Evolutionary conservation across 2,888 invertebrate species (phyloP), one percentile per base, ranked within the genome.

Genomic region (Stenchaetothrips biformis): DNA sequence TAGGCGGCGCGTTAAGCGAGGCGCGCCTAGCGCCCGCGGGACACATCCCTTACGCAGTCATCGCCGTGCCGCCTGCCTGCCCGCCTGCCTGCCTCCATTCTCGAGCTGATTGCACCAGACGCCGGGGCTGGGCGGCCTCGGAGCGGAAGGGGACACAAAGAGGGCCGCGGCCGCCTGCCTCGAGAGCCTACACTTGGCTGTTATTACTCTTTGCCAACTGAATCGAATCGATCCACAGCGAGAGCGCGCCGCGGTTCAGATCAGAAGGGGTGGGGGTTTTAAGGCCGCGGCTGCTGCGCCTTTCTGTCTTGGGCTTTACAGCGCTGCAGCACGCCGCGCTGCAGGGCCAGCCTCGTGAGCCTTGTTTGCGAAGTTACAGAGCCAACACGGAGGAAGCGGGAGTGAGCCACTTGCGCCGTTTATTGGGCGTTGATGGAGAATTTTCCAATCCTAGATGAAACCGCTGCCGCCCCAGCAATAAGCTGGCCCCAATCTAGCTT

Each of bases 141-240:
- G 37, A 37, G 37, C 2, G 37, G 37, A 37, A 4, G 37, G 37
- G 37, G 37, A 37, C 37, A 37, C 37, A 37, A 37, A 37, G 59
- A 18, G 13, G 59, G 59, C 59, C 13, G 59, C 59, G 59, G 59
- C 18, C 18, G 59, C 59, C 37, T 37, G 18, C 67, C 67, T 74
- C 21, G 67, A 74, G 67, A 21, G 67, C 67, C 21, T 74, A 74
- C 67, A 74, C 67, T 74, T 18, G 67, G 25, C 67, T 74, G 25
- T 74, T 74, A 74, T 74, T 74, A 74, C 67, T 74, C 21, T 74
- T 25, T 11, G 67, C 67, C 21, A 74, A 74, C 21, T 74, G 67
- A 74, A 74, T 74, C 67, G 67, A 37, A 74, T 74, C 67, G 25
- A 37, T 37, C 67, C 25, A 13, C 7, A 18, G 21, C 25, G 67